Evolutionary conservation across 2,888 invertebrate genomes (phyloP).

Genomic region (Sphecodes monilicornis): DNA sequence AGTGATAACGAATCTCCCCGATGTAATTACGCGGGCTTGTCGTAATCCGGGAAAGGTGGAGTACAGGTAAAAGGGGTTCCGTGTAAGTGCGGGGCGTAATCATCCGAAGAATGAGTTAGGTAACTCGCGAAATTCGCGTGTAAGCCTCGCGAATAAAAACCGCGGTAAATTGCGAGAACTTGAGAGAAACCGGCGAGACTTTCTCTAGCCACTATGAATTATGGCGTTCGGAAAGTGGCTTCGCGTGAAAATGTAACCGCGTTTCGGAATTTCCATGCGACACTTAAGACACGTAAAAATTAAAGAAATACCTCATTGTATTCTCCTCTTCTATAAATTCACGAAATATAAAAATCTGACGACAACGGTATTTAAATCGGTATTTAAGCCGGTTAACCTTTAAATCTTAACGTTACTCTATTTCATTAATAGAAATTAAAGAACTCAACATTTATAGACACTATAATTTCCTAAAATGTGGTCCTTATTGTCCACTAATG

Average conservation of each 20-base stretch:
- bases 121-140: slow-evolving; percentile 44
- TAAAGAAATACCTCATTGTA: neutral
- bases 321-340: neutral
- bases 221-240: slow-evolving; percentile 11
- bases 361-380: no score
- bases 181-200: slow-evolving; percentile 2
- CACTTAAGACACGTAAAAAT: neutral
- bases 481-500: no score
- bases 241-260: neutral
- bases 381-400: no score
- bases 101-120: slow-evolving; percentile 49
- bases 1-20: slow-evolving; percentile 31
- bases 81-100: slow-evolving; percentile 47
- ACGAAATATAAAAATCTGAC: neutral
- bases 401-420: no score
- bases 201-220: neutral
- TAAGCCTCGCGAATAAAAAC: slow-evolving; percentile 47
- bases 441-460: no score
- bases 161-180: slow-evolving; percentile 47
- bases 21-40: slow-evolving; percentile 35
- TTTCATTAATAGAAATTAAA: no score
- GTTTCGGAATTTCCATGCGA: neutral
- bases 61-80: slow-evolving; percentile 41
- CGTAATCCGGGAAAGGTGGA: slow-evolving; percentile 19
- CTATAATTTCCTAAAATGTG: no score